Conservation (phyloP, 2,888 invertebrate genomes). For the Limnephilus lunatus region DNA sequence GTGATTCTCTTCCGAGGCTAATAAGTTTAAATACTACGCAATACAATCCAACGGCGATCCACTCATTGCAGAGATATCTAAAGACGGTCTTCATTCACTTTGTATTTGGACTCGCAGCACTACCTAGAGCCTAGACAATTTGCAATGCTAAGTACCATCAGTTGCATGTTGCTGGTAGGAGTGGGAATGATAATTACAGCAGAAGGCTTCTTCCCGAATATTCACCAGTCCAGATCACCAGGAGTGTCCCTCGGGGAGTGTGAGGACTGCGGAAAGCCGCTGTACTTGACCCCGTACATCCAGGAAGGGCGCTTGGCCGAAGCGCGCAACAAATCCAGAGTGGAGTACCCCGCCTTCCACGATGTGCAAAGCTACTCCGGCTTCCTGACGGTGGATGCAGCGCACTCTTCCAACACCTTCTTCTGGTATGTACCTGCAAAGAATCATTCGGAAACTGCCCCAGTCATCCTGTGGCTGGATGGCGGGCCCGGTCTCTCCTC, state of each 20-base stretch:
- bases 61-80: not conserved
- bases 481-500: slow-evolving; percentile 92
- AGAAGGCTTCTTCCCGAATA: slow-evolving; percentile 67
- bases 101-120: not conserved
- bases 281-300: slow-evolving; percentile 86
- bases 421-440: slow-evolving; percentile 94
- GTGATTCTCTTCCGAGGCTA: not conserved
- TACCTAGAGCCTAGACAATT: not conserved
- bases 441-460: slow-evolving; percentile 77
- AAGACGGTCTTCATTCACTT: not conserved
- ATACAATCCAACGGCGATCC: not conserved
- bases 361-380: slow-evolving; percentile 85
- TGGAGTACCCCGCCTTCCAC: slow-evolving; percentile 78
- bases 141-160: not conserved
- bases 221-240: not conserved
- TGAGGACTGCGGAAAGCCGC: slow-evolving; percentile 77
- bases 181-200: not conserved
- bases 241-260: slow-evolving; percentile 66
- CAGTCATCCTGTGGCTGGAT: slow-evolving; percentile 90
- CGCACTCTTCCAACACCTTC: slow-evolving; percentile 87
- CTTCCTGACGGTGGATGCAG: slow-evolving; percentile 89
- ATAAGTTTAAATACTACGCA: too few relatives aligned
- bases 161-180: not conserved
- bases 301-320: slow-evolving; percentile 83
- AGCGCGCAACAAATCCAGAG: slow-evolving; percentile 78